phyloP scores from a whole-genome alignment of 2,113 vertebrate genomes.

The Rhynchopsitta pachyrhyncha region DNA sequence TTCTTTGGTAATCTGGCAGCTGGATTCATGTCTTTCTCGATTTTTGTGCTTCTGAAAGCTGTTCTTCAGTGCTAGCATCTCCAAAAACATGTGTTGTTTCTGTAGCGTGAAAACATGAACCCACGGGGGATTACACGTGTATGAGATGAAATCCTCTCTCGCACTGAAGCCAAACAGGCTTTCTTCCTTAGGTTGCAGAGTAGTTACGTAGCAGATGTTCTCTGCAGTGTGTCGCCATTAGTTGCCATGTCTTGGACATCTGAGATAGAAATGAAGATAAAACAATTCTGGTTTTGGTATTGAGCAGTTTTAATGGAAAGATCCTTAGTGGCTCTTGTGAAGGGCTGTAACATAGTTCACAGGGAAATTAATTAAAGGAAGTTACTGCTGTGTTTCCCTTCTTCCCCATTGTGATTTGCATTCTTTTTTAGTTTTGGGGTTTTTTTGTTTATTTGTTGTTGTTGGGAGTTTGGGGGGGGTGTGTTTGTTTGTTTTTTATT shows the following conservation, averaged over 20 bases:
- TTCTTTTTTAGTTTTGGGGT: background rate
- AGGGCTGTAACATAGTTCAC: background rate
- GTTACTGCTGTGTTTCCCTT: background rate
- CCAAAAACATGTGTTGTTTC: background rate
- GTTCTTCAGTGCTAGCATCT: background rate
- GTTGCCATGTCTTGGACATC: background rate
- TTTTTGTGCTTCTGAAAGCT: background rate
- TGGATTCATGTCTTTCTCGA: background rate
- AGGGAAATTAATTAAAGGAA: background rate
- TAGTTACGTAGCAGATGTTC: background rate
- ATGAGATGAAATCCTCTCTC: background rate
- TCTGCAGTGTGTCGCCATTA: background rate
- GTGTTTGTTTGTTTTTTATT: background rate
- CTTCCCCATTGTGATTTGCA: background rate
- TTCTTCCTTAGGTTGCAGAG: background rate
- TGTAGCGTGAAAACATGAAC: background rate
- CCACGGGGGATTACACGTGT: accelerated
- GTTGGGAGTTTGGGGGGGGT: too few relatives aligned
- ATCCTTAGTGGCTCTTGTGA: background rate
- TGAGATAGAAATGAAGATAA: background rate
- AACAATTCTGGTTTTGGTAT: background rate
- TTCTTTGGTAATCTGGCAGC: background rate
- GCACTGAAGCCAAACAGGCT: background rate
- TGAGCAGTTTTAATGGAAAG: background rate
- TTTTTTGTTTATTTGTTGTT: background rate